Percentiles rank a stretch among this genome's conserved stretches.
Conservation (phyloP, 2,797 vertebrate genomes). For the Xerus rutilus region DNA sequence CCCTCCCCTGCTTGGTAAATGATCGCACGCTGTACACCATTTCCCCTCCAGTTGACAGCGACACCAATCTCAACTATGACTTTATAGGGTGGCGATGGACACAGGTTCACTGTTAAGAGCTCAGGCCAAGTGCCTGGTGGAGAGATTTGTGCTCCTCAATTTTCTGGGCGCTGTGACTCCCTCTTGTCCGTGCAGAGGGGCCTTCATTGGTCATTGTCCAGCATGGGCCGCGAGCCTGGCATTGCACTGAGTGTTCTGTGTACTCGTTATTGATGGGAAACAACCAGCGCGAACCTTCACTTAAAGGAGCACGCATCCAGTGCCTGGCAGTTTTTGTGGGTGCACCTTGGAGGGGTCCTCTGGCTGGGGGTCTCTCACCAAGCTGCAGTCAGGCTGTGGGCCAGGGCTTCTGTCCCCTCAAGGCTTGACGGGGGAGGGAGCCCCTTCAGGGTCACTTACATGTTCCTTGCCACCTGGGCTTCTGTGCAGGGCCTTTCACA, state of each 20-base stretch:
- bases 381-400: neutral
- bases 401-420: no score
- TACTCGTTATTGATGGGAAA: neutral
- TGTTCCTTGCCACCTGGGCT: no score
- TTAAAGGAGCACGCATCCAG: neutral
- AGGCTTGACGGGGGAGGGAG: no score
- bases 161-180: neutral
- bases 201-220: neutral
- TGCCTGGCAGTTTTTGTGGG: neutral
- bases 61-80: neutral
- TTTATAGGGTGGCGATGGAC: neutral
- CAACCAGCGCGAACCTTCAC: neutral
- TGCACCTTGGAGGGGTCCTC: neutral
- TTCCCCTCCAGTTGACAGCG: neutral
- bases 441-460: no score
- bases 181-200: neutral
- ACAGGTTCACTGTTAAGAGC: no score
- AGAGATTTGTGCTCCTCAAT: neutral
- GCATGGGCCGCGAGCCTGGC: neutral
- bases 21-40: neutral
- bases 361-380: neutral
- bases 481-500: no score
- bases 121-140: neutral
- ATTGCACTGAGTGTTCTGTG: neutral
- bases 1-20: no score